Base-by-base conservation (phyloP, 2,888 invertebrate genomes). In the Stenichneumon culpator region DNA sequence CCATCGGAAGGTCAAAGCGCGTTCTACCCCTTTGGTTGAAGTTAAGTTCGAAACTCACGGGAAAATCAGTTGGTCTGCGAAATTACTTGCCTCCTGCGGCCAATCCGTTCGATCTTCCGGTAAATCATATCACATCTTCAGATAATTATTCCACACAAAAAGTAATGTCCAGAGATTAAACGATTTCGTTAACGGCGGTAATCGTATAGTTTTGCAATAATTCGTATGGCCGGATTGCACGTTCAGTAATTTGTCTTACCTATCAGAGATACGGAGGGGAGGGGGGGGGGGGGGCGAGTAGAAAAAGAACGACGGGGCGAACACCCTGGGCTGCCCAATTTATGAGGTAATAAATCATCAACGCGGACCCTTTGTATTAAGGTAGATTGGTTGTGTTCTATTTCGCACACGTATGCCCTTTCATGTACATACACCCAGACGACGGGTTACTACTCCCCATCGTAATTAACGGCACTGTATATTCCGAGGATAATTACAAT, bases 401-500 rank as follows among this genome's bases (percentile, higher is more conserved):
- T 89, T 89, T 91, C 87, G 86, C 85, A 86, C 87, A 89, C 86
- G 83, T 77, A 77, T 60, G 83, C 86, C 82, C 86, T 82, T 86
- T 75, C 82, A 16, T 57, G 57, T 52, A 68, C 77, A 47, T 36
- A 77, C 68, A 36, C 32, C 47, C 68, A 77, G 52, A 68, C 72
- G 63, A 67, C 77, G 69, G 78, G 72, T 82, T 82, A 68, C 79
- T 84, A 86, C 85, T 86, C 88, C 86, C 84, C 70, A 63, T 78
- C 77, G 91, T 92, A 92, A 92, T 92, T 92, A 92, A 91, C 91
- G 91, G 90, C 90, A 91, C 91, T 93, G 92, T 93, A 93, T 93
- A 93, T 93, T 93, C 93, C 88, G 88, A 88, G 90, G 91, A 93
- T 93, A 93, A 93, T 93, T 93, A 92, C 93, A 93, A 93, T 93